phyloP scores from a whole-genome alignment of 1,140 invertebrate species.

The Drosophila punjabiensis region DNA sequence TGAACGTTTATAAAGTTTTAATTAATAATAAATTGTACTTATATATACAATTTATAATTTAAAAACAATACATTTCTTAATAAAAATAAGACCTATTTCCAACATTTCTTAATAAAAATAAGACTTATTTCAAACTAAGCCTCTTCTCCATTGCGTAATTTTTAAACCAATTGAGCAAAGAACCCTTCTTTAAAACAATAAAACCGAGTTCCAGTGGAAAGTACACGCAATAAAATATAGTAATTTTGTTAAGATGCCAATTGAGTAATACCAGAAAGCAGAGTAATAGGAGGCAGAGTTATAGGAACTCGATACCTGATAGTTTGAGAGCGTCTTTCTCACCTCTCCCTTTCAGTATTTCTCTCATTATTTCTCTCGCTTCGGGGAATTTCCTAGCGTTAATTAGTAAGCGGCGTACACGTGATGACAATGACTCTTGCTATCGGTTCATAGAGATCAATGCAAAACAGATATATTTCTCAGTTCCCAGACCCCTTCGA shows the following conservation, averaged over 20 bases:
- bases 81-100: no score
- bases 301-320: neutral
- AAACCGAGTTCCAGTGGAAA: neutral
- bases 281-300: no score
- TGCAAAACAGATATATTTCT: slow-evolving; percentile 33
- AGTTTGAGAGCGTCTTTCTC: slow-evolving; percentile 3
- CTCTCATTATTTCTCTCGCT: slow-evolving; percentile 21
- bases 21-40: no score
- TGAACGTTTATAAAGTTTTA: no score
- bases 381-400: slow-evolving; percentile 65
- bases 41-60: no score
- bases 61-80: no score
- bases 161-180: no score
- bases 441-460: slow-evolving; percentile 68
- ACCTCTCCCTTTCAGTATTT: neutral
- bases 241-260: neutral
- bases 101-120: no score
- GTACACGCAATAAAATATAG: neutral
- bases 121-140: no score
- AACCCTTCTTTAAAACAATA: neutral
- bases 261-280: slow-evolving; percentile 28
- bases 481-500: slow-evolving; percentile 3
- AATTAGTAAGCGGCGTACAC: slow-evolving; percentile 60
- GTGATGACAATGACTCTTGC: slow-evolving; percentile 68
- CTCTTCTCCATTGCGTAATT: no score